Evolutionary conservation across 2,797 vertebrate species (phyloP).

Genomic region (Spatula versicolor): DNA sequence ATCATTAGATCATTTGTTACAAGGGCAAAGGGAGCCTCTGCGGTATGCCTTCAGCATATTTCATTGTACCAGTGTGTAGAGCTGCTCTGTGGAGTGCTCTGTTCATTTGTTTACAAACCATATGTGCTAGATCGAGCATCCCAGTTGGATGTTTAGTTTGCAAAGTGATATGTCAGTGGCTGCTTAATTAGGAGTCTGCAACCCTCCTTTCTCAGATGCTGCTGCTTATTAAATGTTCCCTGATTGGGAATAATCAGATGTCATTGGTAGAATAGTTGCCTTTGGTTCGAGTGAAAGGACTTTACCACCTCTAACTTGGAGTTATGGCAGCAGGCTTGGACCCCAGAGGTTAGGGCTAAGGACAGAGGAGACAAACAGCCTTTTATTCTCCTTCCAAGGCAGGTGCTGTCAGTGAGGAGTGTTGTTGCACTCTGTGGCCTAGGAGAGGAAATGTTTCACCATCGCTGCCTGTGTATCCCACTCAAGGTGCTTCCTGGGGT

Average conservation of each 20-base stretch:
- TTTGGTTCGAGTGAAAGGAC: neutral
- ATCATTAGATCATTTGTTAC: conserved; percentile 40
- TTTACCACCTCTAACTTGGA: neutral
- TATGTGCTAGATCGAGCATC: neutral
- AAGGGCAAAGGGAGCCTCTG: conserved; percentile 22
- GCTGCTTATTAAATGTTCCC: neutral
- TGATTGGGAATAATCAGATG: conserved; percentile 36
- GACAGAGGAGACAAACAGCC: conserved; percentile 19
- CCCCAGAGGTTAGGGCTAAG: neutral
- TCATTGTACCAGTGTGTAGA: neutral
- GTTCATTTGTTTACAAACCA: conserved; percentile 49
- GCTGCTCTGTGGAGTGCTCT: conserved; percentile 14
- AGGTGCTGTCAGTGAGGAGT: neutral
- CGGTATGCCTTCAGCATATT: neutral
- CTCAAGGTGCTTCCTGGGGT: neutral
- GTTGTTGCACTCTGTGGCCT: neutral
- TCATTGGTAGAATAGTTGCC: neutral
- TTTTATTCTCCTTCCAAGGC: conserved; percentile 31
- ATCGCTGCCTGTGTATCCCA: neutral
- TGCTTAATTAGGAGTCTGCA: conserved; percentile 39
- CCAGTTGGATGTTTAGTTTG: conserved; percentile 49
- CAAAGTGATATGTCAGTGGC: neutral
- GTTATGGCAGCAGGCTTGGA: neutral
- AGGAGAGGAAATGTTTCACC: neutral
- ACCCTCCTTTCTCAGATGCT: conserved; percentile 20